phyloP scores from a whole-genome alignment of 1,140 invertebrate genomes.

The Dufourea novaeangliae region DNA sequence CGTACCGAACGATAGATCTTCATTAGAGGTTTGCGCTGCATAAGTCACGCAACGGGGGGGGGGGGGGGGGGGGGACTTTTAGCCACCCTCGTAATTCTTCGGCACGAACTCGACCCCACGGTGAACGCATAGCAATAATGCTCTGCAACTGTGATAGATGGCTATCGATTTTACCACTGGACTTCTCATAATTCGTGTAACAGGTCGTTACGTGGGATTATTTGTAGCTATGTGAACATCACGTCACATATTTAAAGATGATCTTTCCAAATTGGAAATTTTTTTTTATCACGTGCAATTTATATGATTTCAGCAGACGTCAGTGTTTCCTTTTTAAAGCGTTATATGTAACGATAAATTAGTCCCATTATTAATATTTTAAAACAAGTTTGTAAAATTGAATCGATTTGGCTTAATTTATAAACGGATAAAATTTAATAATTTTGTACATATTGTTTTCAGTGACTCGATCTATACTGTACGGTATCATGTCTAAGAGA shows the following conservation, averaged over 20 bases:
- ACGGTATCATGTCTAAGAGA: rapidly evolving
- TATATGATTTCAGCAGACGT: neutral
- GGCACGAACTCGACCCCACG: slow-evolving; percentile 66
- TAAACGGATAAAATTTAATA: neutral
- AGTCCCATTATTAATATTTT: too few species aligned
- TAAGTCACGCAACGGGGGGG: slow-evolving; percentile 74
- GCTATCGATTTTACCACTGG: slow-evolving; percentile 61
- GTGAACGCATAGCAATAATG: slow-evolving; percentile 54
- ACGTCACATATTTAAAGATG: neutral
- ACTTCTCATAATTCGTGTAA: slow-evolving; percentile 29
- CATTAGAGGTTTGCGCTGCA: slow-evolving; percentile 66
- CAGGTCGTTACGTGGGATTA: slow-evolving; percentile 13
- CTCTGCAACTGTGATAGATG: slow-evolving; percentile 66
- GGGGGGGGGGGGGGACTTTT: slow-evolving; percentile 63
- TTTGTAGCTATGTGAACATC: neutral
- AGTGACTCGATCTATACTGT: rapidly evolving
- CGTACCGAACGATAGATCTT: slow-evolving; percentile 69
- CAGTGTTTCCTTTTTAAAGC: too few species aligned
- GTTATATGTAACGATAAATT: too few species aligned
- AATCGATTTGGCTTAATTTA: neutral
- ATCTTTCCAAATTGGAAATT: neutral
- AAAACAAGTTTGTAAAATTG: neutral
- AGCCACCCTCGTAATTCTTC: slow-evolving; percentile 73
- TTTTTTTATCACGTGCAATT: neutral
- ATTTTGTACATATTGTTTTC: neutral